A percentile compares a stretch with the other conserved stretches of the same genome.
These are phyloP conservation scores for Lepidochitona cinerea DNA, from an alignment of 2,888 invertebrate genomes.

Conservation along the genomic window DNA sequence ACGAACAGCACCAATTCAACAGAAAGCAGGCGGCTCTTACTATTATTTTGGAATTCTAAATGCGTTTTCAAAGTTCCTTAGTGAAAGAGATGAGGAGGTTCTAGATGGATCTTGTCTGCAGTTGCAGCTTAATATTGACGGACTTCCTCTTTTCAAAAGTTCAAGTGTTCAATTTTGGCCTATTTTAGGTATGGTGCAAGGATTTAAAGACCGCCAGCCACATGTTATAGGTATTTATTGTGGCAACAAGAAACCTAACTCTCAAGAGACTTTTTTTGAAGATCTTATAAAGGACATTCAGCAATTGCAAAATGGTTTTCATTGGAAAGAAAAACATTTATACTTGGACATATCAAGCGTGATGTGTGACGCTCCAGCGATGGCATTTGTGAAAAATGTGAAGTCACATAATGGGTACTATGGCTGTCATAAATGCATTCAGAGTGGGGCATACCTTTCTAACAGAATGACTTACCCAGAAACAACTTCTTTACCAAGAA, in stretches of 20 bases:
- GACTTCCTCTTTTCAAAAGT: slow-evolving; percentile 30
- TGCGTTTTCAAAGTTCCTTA: background rate
- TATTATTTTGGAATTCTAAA: slow-evolving; percentile 25
- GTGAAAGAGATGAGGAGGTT: too few relatives aligned
- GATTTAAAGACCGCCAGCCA: background rate
- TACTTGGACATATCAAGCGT: slow-evolving; percentile 15
- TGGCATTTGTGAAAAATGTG: slow-evolving; percentile 42
- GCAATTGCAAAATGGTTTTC: slow-evolving; percentile 11
- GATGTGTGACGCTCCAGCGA: slow-evolving; percentile 57
- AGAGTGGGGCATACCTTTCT: slow-evolving; percentile 11
- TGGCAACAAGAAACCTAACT: slow-evolving; percentile 29
- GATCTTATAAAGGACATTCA: slow-evolving; percentile 28
- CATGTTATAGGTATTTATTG: slow-evolving; percentile 35
- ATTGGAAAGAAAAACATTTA: background rate
- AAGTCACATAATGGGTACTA: slow-evolving; percentile 26
- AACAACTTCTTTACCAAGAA: slow-evolving; percentile 13
- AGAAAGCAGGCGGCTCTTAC: slow-evolving; percentile 29
- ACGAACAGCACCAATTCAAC: background rate
- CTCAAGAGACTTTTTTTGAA: slow-evolving; percentile 20
- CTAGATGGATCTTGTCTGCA: background rate
- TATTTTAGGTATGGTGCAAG: slow-evolving; percentile 23
- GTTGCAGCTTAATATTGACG: slow-evolving; percentile 23
- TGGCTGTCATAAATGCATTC: slow-evolving; percentile 26
- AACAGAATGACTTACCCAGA: slow-evolving; percentile 13
- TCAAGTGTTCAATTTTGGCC: slow-evolving; percentile 29